Evolutionary conservation across 2,888 invertebrate species (phyloP), one percentile per base, ranked within the genome.

Genomic region (Synergus gifuensis): DNA sequence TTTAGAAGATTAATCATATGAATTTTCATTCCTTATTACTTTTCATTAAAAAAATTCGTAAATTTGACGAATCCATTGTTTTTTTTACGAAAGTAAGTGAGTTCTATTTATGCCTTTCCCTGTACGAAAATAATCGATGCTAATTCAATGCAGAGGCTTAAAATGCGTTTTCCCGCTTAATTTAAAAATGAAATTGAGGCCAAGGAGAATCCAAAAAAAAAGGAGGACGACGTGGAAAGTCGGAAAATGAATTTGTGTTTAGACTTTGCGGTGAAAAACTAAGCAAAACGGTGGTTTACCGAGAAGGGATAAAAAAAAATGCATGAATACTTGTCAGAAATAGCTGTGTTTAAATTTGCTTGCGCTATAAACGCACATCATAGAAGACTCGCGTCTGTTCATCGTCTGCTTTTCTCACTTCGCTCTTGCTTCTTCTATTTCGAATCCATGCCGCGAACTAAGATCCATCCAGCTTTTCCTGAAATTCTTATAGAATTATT

Each of bases 331-430:
- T 77, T 73, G 69, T 83, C 86, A 82, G 85, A 87, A 88, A 88
- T 88, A 88, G 85, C 85, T 79, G 79, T 54, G 88, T 86, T 87
- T 89, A 89, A 89, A 88, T 89, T 88, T 87, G 87, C 67, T 79
- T 85, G 83, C 82, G 87, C 86, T 89, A 89, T 88, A 86, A 87
- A 83, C 84, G 85, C 86, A 84, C 85, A 85, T 87, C 87, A 87
- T 87, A 86, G 85, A 85, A 84, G 79, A 83, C 79, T 76, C 76
- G 86, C 83, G 87, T 89, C 89, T 89, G 89, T 89, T 89, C 88
- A 86, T 86, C 89, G 88, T 89, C 88, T 86, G 81, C 78, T 76
- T 82, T 84, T 40, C 78, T 83, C 64, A 46, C 66, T 73, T 40
- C 44, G 54, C 28, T 63, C n/a, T 44, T 60, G 67, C 58, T 58